These are phyloP conservation scores for Athrips mouffetella DNA, from an alignment of 2,888 invertebrate species.

Conservation along the genomic window DNA sequence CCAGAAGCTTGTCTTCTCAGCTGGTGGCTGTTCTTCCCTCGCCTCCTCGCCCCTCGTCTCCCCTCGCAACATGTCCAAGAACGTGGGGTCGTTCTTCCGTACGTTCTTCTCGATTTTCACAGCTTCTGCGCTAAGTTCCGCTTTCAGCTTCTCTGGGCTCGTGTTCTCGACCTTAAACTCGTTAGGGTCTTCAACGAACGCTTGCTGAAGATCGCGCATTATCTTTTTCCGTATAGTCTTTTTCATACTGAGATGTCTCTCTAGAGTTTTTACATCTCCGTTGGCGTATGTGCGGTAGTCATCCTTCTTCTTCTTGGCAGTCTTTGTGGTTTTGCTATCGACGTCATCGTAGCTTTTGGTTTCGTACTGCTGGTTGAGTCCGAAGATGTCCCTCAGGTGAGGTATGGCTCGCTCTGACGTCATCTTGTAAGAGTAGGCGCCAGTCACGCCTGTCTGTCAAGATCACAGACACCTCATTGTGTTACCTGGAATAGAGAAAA, in stretches of 20 bases:
- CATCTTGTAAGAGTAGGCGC: constrained; percentile 62
- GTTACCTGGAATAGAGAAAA: constrained; percentile 59
- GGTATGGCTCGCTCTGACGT: constrained; percentile 86
- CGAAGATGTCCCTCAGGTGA: constrained; percentile 86
- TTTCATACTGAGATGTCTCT: constrained; percentile 91
- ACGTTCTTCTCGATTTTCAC: constrained; percentile 80
- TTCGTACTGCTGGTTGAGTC: constrained; percentile 78
- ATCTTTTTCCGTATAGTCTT: constrained; percentile 91
- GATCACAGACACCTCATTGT: constrained; percentile 66
- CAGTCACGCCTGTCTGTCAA: constrained; percentile 36
- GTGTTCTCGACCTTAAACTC: constrained; percentile 84
- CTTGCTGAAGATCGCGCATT: constrained; percentile 89
- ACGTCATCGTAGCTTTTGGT: constrained; percentile 67
- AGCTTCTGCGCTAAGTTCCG: constrained; percentile 82
- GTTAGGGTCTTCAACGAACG: constrained; percentile 84
- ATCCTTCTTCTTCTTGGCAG: constrained; percentile 80
- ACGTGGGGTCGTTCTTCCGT: constrained; percentile 79
- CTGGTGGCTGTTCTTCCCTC: constrained; percentile 67
- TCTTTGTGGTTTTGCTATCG: constrained; percentile 76
- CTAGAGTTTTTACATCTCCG: constrained; percentile 85
- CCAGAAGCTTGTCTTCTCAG: constrained; percentile 82
- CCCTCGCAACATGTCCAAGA: constrained; percentile 83
- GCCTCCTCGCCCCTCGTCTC: constrained; percentile 70
- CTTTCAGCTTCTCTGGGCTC: constrained; percentile 82
- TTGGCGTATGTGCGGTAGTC: constrained; percentile 82